Evolutionary conservation across 2,113 vertebrate genomes (phyloP), one percentile per base, ranked within the genome.

Genomic region (Ploceus nigricollis): DNA sequence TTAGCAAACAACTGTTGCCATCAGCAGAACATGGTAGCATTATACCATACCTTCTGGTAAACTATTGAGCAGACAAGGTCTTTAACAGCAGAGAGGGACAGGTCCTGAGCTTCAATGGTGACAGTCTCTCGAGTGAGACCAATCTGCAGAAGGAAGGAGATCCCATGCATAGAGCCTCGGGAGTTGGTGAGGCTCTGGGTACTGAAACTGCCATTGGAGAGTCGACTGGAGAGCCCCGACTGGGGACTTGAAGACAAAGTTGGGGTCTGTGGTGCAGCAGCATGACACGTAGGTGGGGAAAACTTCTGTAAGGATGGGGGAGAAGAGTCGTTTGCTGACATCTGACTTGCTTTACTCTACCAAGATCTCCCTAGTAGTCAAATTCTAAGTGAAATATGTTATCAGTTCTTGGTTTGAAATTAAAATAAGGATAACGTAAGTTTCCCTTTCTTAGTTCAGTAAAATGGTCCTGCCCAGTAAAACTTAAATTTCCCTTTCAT

Each of bases 51-150:
- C 99, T 99, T 99, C 94, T 99, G 99, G 98, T 99, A 99, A 97
- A 99, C 99, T 97, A 99, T 99, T 84, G 99, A 99, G 97, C 99
- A 99, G 90, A 99, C 99, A 37, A 99, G 98, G 96, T 99, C 99
- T 96, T 99, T 99, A 89, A 99, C 98, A 89, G 99, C 97, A 45
- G 99, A 99, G 86, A 99, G 98, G 24, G 99, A 99, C 82, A 99
- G 98, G 94, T 99, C 99, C 91, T 98, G 98, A 94, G 99, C 98
- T 95, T 99, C 99, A 96, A 99, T 98, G 97, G 99, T 99, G 87
- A 99, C 99, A n/a, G 98, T 99, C 97, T 99, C 99, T 68, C 99
- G 98, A 40, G 99, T 99, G 95, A 99, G 98, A 85, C 99, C 99
- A 33, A 99, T 99, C 97, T 99, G 99, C 93, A 99, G 98, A 50